Percentiles rank a stretch among this genome's conserved stretches.
Conservation (phyloP, 2,797 vertebrate species). For the Oreonectes daqikongensis region DNA sequence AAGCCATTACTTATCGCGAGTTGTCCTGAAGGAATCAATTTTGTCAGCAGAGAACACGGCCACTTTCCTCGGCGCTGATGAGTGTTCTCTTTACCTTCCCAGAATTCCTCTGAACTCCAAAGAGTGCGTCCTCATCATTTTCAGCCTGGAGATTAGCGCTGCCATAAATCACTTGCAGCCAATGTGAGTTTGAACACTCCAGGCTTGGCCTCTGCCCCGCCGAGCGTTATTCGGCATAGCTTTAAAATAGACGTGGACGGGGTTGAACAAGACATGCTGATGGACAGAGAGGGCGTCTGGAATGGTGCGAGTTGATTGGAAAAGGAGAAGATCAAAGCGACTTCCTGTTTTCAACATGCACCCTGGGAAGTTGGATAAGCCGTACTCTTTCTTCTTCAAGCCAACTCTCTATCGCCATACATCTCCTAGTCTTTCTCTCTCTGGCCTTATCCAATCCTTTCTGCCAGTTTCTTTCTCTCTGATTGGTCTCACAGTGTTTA, state of each 20-base stretch:
- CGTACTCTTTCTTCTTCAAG: conserved; percentile 57
- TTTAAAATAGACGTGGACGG: conserved; percentile 59
- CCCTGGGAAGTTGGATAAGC: conserved; percentile 28
- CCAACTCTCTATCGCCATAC: background rate
- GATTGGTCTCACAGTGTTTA: conserved; percentile 32
- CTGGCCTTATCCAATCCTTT: conserved; percentile 3
- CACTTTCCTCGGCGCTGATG: conserved; percentile 16
- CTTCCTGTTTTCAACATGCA: conserved; percentile 46
- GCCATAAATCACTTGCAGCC: conserved; percentile 59
- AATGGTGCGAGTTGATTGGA: conserved; percentile 56
- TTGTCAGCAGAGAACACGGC: conserved; percentile 5
- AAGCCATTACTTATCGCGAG: conserved; percentile 36
- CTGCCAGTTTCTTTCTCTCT: background rate
- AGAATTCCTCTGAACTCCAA: conserved; percentile 50
- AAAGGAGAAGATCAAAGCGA: conserved; percentile 59
- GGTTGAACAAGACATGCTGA: conserved; percentile 41
- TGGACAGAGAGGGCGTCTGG: conserved; percentile 43
- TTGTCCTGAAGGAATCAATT: conserved; percentile 20
- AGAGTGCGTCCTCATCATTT: conserved; percentile 40
- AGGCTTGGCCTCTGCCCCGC: conserved; percentile 28
- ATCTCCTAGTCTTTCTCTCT: background rate
- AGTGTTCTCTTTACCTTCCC: conserved; percentile 44
- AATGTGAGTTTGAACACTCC: conserved; percentile 41
- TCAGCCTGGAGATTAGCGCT: conserved; percentile 51
- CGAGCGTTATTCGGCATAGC: conserved; percentile 24